Percentiles rank a stretch among this genome's conserved stretches.
phyloP scores from a whole-genome alignment of 1,140 invertebrate genomes.

The Dermatophagoides farinae region DNA sequence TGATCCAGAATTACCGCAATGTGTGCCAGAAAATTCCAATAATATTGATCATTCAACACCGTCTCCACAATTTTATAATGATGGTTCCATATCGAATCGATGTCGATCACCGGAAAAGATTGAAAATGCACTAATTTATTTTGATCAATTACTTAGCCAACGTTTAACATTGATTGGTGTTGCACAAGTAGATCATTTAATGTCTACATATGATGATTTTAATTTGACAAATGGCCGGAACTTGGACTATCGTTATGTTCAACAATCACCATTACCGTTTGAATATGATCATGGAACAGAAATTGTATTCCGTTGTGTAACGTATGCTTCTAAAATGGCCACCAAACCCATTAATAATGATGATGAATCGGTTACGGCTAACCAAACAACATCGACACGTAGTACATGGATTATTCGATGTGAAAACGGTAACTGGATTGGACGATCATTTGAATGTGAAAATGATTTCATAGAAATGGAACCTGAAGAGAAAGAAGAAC shows the following conservation, averaged over 20 bases:
- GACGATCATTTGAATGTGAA: conserved; percentile 47
- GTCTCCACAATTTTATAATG: too few species aligned
- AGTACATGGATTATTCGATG: conserved; percentile 61
- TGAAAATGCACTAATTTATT: conserved; percentile 33
- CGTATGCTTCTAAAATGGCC: conserved; percentile 18
- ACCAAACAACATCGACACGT: conserved; percentile 39
- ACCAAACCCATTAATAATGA: conserved; percentile 38
- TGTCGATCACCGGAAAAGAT: conserved; percentile 11
- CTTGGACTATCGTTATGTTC: conserved; percentile 22
- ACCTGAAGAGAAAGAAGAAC: too few species aligned
- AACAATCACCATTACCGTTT: conserved; percentile 29
- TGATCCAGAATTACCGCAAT: neutral
- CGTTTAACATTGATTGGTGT: neutral
- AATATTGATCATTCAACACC: too few species aligned
- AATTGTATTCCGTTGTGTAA: conserved; percentile 56
- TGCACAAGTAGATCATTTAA: neutral
- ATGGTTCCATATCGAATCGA: neutral
- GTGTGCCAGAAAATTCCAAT: neutral
- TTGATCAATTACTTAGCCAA: conserved; percentile 38
- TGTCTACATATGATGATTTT: too few species aligned
- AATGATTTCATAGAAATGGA: neutral
- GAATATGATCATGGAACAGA: conserved; percentile 42
- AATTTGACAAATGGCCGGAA: too few species aligned
- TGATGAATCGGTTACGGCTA: conserved; percentile 25
- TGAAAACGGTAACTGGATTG: conserved; percentile 58